Conservation (phyloP, 2,113 vertebrate species). For the Ailurus styani region DNA sequence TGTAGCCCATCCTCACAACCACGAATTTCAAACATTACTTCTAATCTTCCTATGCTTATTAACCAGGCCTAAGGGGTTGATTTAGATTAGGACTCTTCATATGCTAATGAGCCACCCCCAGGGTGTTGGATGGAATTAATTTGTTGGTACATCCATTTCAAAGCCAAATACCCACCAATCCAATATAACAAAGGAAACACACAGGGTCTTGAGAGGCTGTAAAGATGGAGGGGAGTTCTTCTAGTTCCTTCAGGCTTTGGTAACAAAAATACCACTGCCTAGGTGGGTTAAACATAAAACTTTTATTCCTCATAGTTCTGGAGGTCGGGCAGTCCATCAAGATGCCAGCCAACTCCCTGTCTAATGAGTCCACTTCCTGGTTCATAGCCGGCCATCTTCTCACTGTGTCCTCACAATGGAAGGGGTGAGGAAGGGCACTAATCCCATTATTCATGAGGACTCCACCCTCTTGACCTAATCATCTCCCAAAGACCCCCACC, state of each 20-base stretch:
- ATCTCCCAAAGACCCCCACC: neutral
- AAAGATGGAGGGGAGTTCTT: neutral
- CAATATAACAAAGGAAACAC: neutral
- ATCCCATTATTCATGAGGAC: neutral
- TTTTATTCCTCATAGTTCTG: neutral
- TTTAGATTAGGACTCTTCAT: neutral
- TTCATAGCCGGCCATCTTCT: neutral
- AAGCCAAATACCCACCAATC: neutral
- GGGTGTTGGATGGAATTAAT: neutral
- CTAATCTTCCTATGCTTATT: constrained; percentile 34
- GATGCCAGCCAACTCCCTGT: neutral
- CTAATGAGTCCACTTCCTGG: neutral
- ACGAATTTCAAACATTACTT: constrained; percentile 10
- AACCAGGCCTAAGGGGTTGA: neutral
- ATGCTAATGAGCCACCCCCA: neutral
- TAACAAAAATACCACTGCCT: neutral
- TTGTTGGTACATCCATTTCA: neutral
- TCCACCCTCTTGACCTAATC: neutral
- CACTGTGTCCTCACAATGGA: neutral
- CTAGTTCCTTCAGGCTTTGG: neutral
- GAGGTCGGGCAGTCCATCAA: neutral
- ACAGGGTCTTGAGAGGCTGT: neutral
- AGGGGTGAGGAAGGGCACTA: neutral
- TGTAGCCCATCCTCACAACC: neutral
- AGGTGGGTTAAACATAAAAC: neutral